phyloP scores from a whole-genome alignment of 1,140 invertebrate species.

The Zaprionus taronus region DNA sequence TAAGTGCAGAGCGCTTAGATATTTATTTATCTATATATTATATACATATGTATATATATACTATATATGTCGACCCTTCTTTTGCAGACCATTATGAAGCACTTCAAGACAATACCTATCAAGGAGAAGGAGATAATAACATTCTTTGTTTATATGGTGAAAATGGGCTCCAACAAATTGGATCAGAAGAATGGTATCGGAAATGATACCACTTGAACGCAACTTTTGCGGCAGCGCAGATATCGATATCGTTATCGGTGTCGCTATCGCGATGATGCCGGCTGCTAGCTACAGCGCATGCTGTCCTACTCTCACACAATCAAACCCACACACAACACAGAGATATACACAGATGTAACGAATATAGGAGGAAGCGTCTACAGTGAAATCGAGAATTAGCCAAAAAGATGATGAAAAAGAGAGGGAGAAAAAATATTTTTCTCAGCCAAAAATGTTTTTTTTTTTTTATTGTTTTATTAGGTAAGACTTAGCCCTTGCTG shows the following conservation, averaged over 20 bases:
- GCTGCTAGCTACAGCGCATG: conserved; percentile 35
- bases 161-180: conserved; percentile 96
- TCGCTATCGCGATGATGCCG: conserved; percentile 41
- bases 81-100: conserved; percentile 93
- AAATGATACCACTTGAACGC: conserved; percentile 78
- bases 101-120: conserved; percentile 97
- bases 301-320: conserved; percentile 29
- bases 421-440: not conserved
- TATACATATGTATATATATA: not conserved
- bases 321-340: conserved; percentile 20
- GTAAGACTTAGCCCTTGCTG: not conserved
- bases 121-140: conserved; percentile 97
- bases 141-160: conserved; percentile 98
- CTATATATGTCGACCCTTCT: not conserved
- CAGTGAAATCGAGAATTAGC: conserved; percentile 40
- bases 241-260: conserved; percentile 38
- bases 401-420: conserved; percentile 8
- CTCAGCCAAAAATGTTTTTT: not conserved
- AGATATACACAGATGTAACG: not conserved
- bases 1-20: conserved; percentile 86
- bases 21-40: not conserved
- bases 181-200: conserved; percentile 93
- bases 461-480: not conserved
- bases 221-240: conserved; percentile 28
- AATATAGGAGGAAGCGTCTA: conserved; percentile 7